A percentile compares a stretch with the other conserved stretches of the same genome.
Conservation (phyloP, 1,140 invertebrate genomes). For the Plectrocnemia conspersa region DNA sequence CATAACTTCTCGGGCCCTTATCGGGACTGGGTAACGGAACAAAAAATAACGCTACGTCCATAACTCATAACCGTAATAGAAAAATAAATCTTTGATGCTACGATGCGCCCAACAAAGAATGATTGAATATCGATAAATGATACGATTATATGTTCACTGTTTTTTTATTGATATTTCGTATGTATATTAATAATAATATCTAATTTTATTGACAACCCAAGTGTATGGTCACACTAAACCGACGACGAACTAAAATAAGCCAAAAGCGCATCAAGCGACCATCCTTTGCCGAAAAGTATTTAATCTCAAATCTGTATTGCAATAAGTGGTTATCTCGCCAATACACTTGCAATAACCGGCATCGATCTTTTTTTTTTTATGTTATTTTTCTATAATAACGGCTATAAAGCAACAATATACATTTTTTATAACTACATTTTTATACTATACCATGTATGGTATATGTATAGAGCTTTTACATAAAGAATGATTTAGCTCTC, state of each 20-base stretch:
- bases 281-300: constrained; percentile 22
- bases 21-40: too few relatives aligned
- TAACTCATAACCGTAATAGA: too few relatives aligned
- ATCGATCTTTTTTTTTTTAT: neutral
- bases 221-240: constrained; percentile 2
- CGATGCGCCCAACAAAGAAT: too few relatives aligned
- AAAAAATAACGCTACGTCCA: too few relatives aligned
- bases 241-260: constrained; percentile 12
- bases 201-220: neutral
- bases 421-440: neutral
- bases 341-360: constrained; percentile 13
- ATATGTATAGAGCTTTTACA: neutral
- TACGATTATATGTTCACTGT: too few relatives aligned
- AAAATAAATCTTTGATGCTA: too few relatives aligned
- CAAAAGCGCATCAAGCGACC: constrained; percentile 17
- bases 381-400: constrained; percentile 20
- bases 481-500: neutral
- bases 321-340: constrained; percentile 22
- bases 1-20: constrained; percentile 2
- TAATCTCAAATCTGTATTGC: constrained; percentile 25
- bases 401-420: constrained; percentile 11
- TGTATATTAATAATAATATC: too few relatives aligned
- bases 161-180: too few relatives aligned
- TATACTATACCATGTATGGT: neutral
- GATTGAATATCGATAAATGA: too few relatives aligned